Base-by-base conservation (phyloP, 2,797 vertebrate species). In the Valencia hispanica region DNA sequence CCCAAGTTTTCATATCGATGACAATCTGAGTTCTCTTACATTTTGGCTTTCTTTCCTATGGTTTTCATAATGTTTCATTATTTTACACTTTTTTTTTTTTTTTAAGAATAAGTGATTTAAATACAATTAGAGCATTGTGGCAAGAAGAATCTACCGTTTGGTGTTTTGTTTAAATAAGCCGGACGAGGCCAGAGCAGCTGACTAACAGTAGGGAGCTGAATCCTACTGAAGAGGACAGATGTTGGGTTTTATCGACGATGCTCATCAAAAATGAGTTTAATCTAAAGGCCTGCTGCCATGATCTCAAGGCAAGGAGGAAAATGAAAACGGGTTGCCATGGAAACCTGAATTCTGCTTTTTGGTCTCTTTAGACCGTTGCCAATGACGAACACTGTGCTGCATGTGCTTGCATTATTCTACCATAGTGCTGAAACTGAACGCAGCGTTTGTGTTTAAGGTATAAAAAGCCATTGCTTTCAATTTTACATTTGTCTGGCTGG, bases 241-340 rank as follows among this genome's bases (percentile, higher is more conserved):
- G 90, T 93, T 81, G 78, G 75, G 17, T 94, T 92, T 92, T 92
- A 93, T 87, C 92, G 89, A 90, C 88, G 83, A 45, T 88, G 84
- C 84, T 81, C 65, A 83, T 90, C 87, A 86, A 90, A 92, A 36
- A 4, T 79, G 61, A 87, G 77, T 88, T 92, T 78, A 87, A 84
- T 72, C 87, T 83, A 74, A 89, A 87, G 72, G 77, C 86, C 79
- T 63, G 81, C 79, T 95, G 88, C 94, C 84, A 94, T 94, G 93
- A 77, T 91, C 84, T 91, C 83, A 90, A 91, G 85, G 85, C 89
- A 85, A 91, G 75, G 81, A 87, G 80, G 77, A 92, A 91, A 87
- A 93, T 93, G 8, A 91, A 93, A 89, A 89, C 83, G 81, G 51
- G 91, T 95, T 92, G 70, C 92, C 91, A 92, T 94, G 89, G 94